These are phyloP conservation scores for Cyclopterus lumpus DNA, from an alignment of 2,797 vertebrate species.

Conservation along the genomic window DNA sequence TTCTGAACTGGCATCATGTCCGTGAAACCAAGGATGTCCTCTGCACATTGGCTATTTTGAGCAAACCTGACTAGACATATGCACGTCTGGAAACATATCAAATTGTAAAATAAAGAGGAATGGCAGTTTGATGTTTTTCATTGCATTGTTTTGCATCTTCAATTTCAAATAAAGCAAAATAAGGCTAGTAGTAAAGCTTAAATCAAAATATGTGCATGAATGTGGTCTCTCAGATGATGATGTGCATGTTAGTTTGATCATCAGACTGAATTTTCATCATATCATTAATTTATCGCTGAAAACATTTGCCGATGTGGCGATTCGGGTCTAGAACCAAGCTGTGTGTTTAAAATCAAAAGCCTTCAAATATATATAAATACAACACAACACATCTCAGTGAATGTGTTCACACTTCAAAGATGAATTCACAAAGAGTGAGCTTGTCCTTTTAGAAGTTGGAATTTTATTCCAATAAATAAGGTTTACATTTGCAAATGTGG, in stretches of 20 bases:
- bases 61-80: not conserved
- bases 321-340: not conserved
- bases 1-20: too few species aligned
- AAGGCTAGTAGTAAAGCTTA: not conserved
- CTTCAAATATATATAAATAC: not conserved
- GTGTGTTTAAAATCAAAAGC: not conserved
- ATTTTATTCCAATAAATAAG: too few species aligned
- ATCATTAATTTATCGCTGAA: not conserved
- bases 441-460: too few species aligned
- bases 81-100: not conserved
- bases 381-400: not conserved
- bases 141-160: too few species aligned
- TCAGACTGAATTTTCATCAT: not conserved
- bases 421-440: too few species aligned
- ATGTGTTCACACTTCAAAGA: too few species aligned
- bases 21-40: not conserved
- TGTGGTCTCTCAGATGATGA: not conserved
- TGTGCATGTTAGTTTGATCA: not conserved
- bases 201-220: not conserved
- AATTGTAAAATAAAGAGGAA: not conserved
- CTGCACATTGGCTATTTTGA: not conserved
- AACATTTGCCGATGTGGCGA: not conserved
- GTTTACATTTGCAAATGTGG: too few species aligned
- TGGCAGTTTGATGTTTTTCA: not conserved
- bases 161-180: not conserved